Percentiles rank a stretch among this genome's conserved stretches.
These are phyloP conservation scores for Cheilosia grossa DNA, from an alignment of 2,888 invertebrate genomes.

Conservation along the genomic window DNA sequence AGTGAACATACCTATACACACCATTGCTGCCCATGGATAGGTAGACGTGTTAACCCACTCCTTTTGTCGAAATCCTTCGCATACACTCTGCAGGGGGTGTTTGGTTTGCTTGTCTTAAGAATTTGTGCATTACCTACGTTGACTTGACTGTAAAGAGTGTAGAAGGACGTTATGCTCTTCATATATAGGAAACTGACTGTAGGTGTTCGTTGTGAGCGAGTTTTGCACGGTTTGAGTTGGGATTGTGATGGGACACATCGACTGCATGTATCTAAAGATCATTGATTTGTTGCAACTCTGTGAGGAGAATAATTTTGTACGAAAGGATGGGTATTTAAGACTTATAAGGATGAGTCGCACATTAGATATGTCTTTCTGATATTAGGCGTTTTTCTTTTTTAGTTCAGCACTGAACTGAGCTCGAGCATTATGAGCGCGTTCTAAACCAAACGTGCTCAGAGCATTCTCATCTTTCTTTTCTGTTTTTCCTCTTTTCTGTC, in stretches of 20 bases:
- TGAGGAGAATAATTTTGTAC: too few species aligned
- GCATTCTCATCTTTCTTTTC: too few species aligned
- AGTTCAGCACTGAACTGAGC: too few species aligned
- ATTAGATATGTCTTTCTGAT: too few species aligned
- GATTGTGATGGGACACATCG: conserved; percentile 7
- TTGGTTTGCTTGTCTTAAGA: conserved; percentile 30
- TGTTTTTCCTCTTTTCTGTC: too few species aligned
- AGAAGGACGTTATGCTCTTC: conserved; percentile 23
- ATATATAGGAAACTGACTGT: conserved; percentile 4
- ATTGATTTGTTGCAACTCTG: conserved; percentile 54
- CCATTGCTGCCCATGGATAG: conserved; percentile 3
- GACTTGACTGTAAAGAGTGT: conserved; percentile 34
- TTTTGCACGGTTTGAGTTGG: conserved; percentile 4
- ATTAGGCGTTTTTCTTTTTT: too few species aligned
- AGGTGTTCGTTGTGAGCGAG: background rate
- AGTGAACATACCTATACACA: background rate
- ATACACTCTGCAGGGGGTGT: conserved; percentile 13
- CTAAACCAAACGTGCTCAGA: too few species aligned
- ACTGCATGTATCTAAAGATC: conserved; percentile 10
- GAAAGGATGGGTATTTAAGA: too few species aligned
- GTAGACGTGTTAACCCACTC: background rate
- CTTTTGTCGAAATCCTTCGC: conserved; percentile 35
- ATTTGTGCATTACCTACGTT: conserved; percentile 35
- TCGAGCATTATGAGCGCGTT: too few species aligned
- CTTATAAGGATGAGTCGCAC: too few species aligned